phyloP scores from a whole-genome alignment of 2,113 vertebrate genomes.

The Siphamia tubifer region DNA sequence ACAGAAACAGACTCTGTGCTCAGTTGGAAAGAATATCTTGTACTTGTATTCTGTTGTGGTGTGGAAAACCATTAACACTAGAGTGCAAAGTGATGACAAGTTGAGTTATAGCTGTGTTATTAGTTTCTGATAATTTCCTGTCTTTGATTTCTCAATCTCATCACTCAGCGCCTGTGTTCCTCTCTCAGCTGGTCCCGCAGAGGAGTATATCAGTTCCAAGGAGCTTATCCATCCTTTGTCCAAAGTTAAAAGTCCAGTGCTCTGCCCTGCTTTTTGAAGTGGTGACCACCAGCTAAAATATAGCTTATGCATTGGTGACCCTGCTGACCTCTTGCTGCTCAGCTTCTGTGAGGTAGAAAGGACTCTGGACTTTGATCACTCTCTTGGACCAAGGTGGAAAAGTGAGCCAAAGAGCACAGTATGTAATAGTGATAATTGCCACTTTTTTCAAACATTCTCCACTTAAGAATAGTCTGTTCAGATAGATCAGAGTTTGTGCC shows the following conservation, averaged over 20 bases:
- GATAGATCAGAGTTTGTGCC: neutral
- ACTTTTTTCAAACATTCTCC: neutral
- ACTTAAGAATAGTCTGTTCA: neutral
- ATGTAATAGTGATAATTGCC: too few relatives aligned
- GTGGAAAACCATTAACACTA: neutral
- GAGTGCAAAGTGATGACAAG: neutral
- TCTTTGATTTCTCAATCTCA: too few relatives aligned
- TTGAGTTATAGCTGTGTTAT: neutral
- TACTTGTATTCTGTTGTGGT: neutral
- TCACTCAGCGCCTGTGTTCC: neutral
- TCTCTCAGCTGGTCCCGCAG: slow-evolving; percentile 1
- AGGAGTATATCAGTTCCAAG: slow-evolving; percentile 8
- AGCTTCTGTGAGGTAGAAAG: neutral
- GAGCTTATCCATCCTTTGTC: slow-evolving; percentile 17
- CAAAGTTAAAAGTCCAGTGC: slow-evolving; percentile 6
- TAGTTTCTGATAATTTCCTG: neutral
- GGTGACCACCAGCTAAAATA: neutral
- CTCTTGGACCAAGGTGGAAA: neutral
- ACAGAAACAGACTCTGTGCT: neutral
- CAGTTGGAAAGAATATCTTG: neutral
- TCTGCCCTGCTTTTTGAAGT: slow-evolving; percentile 25
- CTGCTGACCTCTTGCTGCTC: neutral
- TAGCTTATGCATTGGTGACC: neutral
- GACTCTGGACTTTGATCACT: slow-evolving; percentile 8
- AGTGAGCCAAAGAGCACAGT: too few relatives aligned